phyloP scores from a whole-genome alignment of 1,140 invertebrate genomes.

The Carposina sasakii region DNA sequence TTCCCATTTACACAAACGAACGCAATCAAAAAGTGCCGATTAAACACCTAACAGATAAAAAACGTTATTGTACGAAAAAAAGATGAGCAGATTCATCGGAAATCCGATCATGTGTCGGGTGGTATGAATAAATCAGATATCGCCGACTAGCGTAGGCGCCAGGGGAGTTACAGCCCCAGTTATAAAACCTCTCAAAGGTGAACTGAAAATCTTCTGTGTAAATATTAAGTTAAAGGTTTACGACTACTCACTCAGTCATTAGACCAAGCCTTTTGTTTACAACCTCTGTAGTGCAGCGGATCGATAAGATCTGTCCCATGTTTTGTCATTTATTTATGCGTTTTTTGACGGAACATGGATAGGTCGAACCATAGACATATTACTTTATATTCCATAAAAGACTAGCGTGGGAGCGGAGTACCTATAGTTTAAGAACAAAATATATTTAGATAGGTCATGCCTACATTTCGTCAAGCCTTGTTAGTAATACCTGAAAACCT shows the following conservation, averaged over 20 bases:
- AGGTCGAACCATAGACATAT: no score
- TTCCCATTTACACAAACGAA: slow-evolving; percentile 9
- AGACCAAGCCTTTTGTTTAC: slow-evolving; percentile 58
- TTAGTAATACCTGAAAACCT: no score
- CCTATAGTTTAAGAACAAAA: no score
- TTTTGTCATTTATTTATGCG: slow-evolving; percentile 64
- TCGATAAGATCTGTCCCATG: slow-evolving; percentile 55
- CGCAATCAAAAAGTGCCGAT: slow-evolving; percentile 3
- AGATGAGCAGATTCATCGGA: slow-evolving; percentile 49
- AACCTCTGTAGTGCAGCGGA: slow-evolving; percentile 55
- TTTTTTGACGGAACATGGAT: slow-evolving; percentile 57
- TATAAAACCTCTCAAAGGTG: slow-evolving; percentile 61
- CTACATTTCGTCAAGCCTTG: no score
- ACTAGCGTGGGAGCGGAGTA: no score
- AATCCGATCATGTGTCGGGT: slow-evolving; percentile 63
- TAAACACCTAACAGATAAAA: slow-evolving; percentile 13
- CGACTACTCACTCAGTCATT: slow-evolving; percentile 64
- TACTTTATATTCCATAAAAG: no score
- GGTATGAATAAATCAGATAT: slow-evolving; percentile 69
- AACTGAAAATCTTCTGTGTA: slow-evolving; percentile 59
- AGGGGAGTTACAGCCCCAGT: slow-evolving; percentile 40
- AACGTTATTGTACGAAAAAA: slow-evolving; percentile 23
- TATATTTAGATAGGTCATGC: no score
- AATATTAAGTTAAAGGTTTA: slow-evolving; percentile 66
- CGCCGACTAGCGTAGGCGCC: slow-evolving; percentile 50